phyloP scores from a whole-genome alignment of 1,140 invertebrate genomes.

The Medauroidea extradentata region DNA sequence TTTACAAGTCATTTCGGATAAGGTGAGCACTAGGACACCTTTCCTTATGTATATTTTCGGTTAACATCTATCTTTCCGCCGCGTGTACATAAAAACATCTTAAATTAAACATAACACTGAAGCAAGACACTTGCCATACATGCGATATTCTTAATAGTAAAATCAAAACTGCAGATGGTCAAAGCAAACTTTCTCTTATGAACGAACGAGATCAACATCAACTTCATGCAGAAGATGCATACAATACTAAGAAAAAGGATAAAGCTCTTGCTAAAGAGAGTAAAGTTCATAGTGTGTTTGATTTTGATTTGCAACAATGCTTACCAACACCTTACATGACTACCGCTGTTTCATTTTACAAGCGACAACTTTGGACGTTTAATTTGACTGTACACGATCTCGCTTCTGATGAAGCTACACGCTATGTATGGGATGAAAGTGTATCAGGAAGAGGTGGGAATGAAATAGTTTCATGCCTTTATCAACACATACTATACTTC shows the following conservation, averaged over 20 bases:
- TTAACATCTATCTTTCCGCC: too few relatives aligned
- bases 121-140: neutral
- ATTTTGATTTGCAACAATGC: conserved; percentile 18
- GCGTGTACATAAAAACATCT: too few relatives aligned
- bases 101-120: too few relatives aligned
- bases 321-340: conserved; percentile 11
- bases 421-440: conserved; percentile 26
- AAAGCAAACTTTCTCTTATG: neutral
- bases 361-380: conserved; percentile 12
- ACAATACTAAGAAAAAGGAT: neutral
- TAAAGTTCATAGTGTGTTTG: neutral
- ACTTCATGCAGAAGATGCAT: too few relatives aligned
- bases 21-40: too few relatives aligned
- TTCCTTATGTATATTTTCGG: too few relatives aligned
- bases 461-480: conserved; percentile 18
- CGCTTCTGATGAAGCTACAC: conserved; percentile 8
- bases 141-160: too few relatives aligned
- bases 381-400: too few relatives aligned
- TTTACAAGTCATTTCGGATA: too few relatives aligned
- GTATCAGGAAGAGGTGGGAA: too few relatives aligned
- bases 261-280: neutral
- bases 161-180: neutral
- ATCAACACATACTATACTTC: conserved; percentile 10
- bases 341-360: conserved; percentile 11
- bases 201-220: neutral